Base-by-base conservation (phyloP, 2,113 vertebrate genomes). In the Coptodon rendalli region DNA sequence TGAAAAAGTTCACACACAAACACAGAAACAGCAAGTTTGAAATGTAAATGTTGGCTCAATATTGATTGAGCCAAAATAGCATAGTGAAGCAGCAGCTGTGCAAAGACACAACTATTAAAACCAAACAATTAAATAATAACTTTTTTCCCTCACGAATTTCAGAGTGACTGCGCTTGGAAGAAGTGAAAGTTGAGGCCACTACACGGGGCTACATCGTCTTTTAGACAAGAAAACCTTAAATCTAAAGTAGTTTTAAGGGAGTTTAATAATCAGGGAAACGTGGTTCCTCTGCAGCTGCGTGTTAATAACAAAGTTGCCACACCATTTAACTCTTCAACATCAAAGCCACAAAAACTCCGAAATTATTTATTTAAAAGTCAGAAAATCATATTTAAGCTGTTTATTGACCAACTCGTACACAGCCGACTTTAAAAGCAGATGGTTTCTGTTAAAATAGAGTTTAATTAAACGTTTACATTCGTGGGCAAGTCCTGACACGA, bases 41-140 rank as follows among this genome's bases (percentile, higher is more conserved):
- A 27, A 27, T 45, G 0, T 73, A 73, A 3, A 73, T 0, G 22
- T 17, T 29, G 13, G 68, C 17, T 76, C 24, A 27, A 76, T 29
- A 48, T 29, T 48, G 22, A 1, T 2, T 29, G 9, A 29, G 4
- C 14, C 10, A 5, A 50, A 71, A 0, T 0, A 48, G 17, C 24
- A 0, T 1, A 19, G 5, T 17, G 22, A 7, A 27, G 22, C 14
- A 48, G 40, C 43, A 12, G 43, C 43, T 19, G 14, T 48, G 24
- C 6, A 29, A 76, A 48, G 0, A 19, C 43, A 53, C 2, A 48
- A 29, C 24, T 76, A 76, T 76, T 76, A 11, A 29, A 76, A 76
- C 59, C 59, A 17, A 27, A 16, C 38, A 29, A 17, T 0, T 76
- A 9, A 76, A 48, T 29, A 73, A 43, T 9, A 27, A 45, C 24